Base-by-base conservation (phyloP, 1,140 invertebrate species). In the Ceratina japonica region DNA sequence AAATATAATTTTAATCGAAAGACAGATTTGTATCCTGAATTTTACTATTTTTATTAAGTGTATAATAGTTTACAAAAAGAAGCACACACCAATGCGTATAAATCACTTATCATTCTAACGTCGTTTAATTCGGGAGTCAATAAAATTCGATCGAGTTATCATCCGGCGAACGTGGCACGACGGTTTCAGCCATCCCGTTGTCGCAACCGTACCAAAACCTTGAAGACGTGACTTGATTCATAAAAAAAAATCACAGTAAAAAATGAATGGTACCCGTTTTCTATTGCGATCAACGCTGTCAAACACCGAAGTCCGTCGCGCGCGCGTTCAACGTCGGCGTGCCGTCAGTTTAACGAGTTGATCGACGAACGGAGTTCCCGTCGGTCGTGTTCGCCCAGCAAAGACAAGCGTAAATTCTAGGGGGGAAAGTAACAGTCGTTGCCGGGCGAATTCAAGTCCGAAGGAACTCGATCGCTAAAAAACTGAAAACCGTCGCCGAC, bases 171-270 rank as follows among this genome's bases (percentile, higher is more conserved):
- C 69, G 75, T 37, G 68, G 20, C 16, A 78, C 75, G 59, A 54
- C 18, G 3, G 31, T 8, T 22, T 72, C 68, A 63, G 59, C 27
- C 20, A 54, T 72, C 24, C 18, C 49, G 59, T 63, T 44, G 31
- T 62, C 75, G 69, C 75, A 78, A 72, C 37, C 20, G 68, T 78
- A 78, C 75, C 68, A 78, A 78, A 78, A 78, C 20, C 75, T 78
- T 78, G 75, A 78, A 59, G 72, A 72, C 75, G 75, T 78, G 75
- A 78, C 75, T 78, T 78, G 75, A 78, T 78, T 72, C 68, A 78
- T 72, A 78, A 71, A 77, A 76, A 72, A 75, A 78, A 78, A 78
- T 78, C 75, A 78, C 75, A 78, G 49, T 59, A 77, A 63, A 78
- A 78, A 78, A 72, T 63, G 75, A 72, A 72, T 78, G 75, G 75